phyloP scores from a whole-genome alignment of 2,113 vertebrate species.

The Ceratotherium simum region DNA sequence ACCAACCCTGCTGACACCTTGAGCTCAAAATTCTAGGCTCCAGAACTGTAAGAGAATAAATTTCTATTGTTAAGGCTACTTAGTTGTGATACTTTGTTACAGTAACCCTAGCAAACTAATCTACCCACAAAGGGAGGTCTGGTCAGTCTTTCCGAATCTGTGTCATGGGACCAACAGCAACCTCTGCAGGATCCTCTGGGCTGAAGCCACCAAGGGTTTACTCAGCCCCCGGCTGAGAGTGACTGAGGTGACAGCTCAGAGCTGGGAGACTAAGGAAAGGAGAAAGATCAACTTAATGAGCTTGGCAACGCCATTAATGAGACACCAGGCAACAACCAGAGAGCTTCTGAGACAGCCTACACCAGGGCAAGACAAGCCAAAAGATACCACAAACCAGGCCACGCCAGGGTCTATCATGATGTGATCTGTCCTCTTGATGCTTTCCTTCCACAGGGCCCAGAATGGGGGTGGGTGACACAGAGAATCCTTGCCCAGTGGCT shows the following conservation, averaged over 20 bases:
- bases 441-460: not conserved
- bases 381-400: slow-evolving; percentile 40
- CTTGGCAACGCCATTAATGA: slow-evolving; percentile 81
- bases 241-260: slow-evolving; percentile 64
- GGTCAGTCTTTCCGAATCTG: slow-evolving; percentile 24
- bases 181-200: not conserved
- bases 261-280: slow-evolving; percentile 72
- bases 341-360: slow-evolving; percentile 64
- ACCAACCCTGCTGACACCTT: not conserved
- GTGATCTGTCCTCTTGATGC: slow-evolving; percentile 19
- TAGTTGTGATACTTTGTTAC: not conserved
- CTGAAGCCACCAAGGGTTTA: not conserved
- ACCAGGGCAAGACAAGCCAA: not conserved
- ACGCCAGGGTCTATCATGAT: not conserved
- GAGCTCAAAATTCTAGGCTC: not conserved
- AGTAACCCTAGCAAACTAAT: not conserved
- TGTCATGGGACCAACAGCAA: not conserved
- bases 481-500: not conserved
- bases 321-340: slow-evolving; percentile 71
- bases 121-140: not conserved
- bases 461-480: not conserved
- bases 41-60: not conserved
- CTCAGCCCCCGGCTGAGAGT: not conserved
- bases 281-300: slow-evolving; percentile 85
- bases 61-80: not conserved